Evolutionary conservation across 2,113 vertebrate species (phyloP), one percentile per base, ranked within the genome.

Genomic region (Charadrius vociferus): DNA sequence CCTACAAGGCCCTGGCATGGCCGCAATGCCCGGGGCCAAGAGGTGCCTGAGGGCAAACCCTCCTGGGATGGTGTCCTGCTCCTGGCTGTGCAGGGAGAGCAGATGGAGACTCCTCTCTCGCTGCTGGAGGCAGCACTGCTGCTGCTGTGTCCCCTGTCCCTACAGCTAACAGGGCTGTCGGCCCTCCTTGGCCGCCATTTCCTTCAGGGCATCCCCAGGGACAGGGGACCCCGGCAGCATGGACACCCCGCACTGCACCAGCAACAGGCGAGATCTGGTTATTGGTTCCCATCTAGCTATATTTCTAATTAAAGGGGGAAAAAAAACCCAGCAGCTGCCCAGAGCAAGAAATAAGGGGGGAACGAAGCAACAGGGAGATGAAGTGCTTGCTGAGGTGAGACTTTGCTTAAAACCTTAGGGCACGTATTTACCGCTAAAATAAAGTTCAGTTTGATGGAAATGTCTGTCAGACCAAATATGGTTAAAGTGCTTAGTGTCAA

Each of bases 91-190:
- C 18, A 11, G 1, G 1, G 8, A 62, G 9, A 37, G 66, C 4
- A 14, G 12, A 6, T 1, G 3, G 9, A 0, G 5, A 21, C 27
- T 34, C 14, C 6, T 14, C 6, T 27, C 71, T 12, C 1, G 0
- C 32, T 30, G 41, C 49, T 22, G 27, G 43, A 43, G 22, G 41
- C 49, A 58, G 59, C n/a, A 32, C 8, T 7, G 0, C 50, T 15
- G 26, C 37, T 4, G 0, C 37, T 0, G 0, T 17, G 12, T 50
- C 49, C 49, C 23, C 56, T 13, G 17, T 24, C 49, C 29, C 78
- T 43, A 14, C n/a, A 17, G 56, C 30, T 20, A 30, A 12, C 1
- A 1, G 41, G 13, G 2, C 43, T 6, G 9, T 4, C 5, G 1
- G 26, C 29, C 30, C 18, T 8, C 36, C 23, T 13, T 2, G 20